Percentiles rank a stretch among this genome's conserved stretches.
Conservation (phyloP, 2,113 vertebrate genomes). For the Entelurus aequoreus region DNA sequence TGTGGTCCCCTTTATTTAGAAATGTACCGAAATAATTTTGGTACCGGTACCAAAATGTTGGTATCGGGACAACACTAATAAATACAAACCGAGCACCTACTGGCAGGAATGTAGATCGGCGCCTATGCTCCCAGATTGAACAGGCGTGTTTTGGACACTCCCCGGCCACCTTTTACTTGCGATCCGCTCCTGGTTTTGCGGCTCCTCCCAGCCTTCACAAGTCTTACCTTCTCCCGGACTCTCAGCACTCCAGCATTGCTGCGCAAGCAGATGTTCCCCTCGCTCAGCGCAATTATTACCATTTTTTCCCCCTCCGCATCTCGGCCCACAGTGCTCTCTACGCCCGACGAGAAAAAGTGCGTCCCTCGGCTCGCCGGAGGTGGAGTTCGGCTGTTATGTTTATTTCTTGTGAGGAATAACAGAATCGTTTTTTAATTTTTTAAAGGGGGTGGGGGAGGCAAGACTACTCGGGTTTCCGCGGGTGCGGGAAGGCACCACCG, state of each 20-base stretch:
- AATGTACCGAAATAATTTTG: no score
- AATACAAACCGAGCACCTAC: no score
- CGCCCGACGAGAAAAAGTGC: constrained; percentile 37
- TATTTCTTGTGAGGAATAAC: not conserved
- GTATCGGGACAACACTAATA: no score
- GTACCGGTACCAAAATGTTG: no score
- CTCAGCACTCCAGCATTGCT: constrained; percentile 68
- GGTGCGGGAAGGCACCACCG: constrained; percentile 41
- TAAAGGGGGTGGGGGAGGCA: constrained; percentile 14
- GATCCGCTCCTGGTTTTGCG: constrained; percentile 72
- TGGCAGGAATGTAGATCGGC: no score
- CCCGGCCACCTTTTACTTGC: constrained; percentile 38
- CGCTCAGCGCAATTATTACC: constrained; percentile 52
- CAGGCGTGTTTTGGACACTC: constrained; percentile 46
- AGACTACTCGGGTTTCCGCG: constrained; percentile 13
- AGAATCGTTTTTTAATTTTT: not conserved
- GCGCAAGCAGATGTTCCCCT: constrained; percentile 71
- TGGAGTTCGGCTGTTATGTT: constrained; percentile 25
- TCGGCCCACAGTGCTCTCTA: constrained; percentile 38
- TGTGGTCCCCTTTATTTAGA: no score
- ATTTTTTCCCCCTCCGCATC: constrained; percentile 28
- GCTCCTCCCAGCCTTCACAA: constrained; percentile 42
- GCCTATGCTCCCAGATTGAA: constrained; percentile 30
- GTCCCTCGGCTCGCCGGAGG: constrained; percentile 16
- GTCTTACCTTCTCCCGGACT: constrained; percentile 45